A percentile compares a stretch with the other conserved stretches of the same genome.
These are phyloP conservation scores for Molorchus minor DNA, from an alignment of 2,888 invertebrate species.

Conservation along the genomic window DNA sequence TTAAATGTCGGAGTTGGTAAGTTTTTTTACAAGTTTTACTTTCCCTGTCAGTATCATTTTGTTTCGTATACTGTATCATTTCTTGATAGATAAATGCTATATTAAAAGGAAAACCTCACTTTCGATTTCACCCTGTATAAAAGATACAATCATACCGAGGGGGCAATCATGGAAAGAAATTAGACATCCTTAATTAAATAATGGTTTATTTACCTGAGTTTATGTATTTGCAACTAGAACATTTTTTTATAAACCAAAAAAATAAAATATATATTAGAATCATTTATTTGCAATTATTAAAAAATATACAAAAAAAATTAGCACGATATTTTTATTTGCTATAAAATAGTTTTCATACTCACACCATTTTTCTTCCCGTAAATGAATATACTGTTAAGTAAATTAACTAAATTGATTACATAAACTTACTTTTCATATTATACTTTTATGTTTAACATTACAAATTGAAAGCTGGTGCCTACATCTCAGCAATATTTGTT, in stretches of 20 bases:
- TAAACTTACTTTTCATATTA: conserved; percentile 27
- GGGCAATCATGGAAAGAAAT: no score
- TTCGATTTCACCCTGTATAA: no score
- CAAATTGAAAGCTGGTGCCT: conserved; percentile 35
- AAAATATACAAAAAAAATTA: conserved; percentile 24
- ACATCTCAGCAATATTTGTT: conserved; percentile 19
- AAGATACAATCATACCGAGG: no score
- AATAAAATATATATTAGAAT: conserved; percentile 6
- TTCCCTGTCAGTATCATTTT: no score
- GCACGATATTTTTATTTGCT: conserved; percentile 14
- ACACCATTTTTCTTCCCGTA: conserved; percentile 32
- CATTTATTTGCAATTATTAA: conserved; percentile 15
- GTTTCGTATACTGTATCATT: no score
- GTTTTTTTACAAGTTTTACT: no score
- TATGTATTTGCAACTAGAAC: background rate
- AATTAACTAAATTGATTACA: conserved; percentile 34
- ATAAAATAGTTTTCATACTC: conserved; percentile 3
- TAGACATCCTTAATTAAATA: no score
- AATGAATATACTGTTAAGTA: conserved; percentile 41
- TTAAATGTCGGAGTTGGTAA: no score
- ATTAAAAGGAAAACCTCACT: no score
- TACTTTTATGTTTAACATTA: conserved; percentile 19
- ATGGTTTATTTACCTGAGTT: conserved; percentile 1
- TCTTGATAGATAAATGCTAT: no score
- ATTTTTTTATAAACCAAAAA: conserved; percentile 2